Evolutionary conservation across 2,888 invertebrate species (phyloP).

Genomic region (Drosophila leonis): DNA sequence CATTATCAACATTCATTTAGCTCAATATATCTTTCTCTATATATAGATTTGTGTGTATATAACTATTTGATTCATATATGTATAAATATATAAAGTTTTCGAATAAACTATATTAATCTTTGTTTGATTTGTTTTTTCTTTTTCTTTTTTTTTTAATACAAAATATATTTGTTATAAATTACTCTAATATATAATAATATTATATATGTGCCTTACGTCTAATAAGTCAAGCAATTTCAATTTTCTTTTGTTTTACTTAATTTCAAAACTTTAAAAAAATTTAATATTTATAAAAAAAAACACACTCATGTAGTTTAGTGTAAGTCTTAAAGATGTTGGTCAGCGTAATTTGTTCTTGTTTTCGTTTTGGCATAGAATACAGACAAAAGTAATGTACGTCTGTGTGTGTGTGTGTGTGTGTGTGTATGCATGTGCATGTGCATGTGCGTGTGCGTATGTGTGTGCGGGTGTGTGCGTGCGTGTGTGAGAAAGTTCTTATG

Average conservation of each 20-base stretch:
- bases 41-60: neutral
- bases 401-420: conserved; percentile 21
- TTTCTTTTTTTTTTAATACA: neutral
- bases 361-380: conserved; percentile 67
- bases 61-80: neutral
- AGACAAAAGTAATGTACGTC: conserved; percentile 28
- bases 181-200: conserved; percentile 19
- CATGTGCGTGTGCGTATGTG: conserved; percentile 16
- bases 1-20: conserved; percentile 1
- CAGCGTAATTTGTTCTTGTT: conserved; percentile 36
- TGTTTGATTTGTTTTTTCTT: too few species aligned
- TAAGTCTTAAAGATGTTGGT: conserved; percentile 58
- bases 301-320: conserved; percentile 4
- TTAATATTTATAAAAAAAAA: conserved; percentile 7
- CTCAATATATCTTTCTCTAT: conserved; percentile 4
- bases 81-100: neutral
- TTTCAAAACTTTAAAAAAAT: conserved; percentile 1
- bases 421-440: conserved; percentile 15
- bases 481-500: conserved; percentile 53
- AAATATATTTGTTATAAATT: conserved; percentile 29
- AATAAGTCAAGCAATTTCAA: conserved; percentile 44
- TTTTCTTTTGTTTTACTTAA: conserved; percentile 12
- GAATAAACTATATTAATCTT: neutral
- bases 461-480: conserved; percentile 16
- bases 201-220: conserved; percentile 47